These are phyloP conservation scores for Melangyna quadrimaculata DNA, from an alignment of 2,888 invertebrate species.

Conservation along the genomic window DNA sequence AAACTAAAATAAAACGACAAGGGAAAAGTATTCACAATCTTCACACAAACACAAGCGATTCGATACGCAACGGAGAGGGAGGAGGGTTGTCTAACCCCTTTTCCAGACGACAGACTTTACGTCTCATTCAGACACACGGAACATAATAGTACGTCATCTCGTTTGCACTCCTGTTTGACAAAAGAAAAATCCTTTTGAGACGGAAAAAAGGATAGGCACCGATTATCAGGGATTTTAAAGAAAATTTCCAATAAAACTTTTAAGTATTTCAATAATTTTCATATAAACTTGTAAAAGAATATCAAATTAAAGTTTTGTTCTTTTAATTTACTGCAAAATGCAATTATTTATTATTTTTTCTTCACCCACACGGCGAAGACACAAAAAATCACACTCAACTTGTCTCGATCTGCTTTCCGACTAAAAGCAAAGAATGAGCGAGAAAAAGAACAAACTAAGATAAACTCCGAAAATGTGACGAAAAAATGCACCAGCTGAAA, in stretches of 20 bases:
- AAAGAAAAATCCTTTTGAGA: conserved; percentile 33
- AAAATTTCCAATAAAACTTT: conserved; percentile 2
- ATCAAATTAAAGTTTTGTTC: neutral
- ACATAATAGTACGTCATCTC: conserved; percentile 25
- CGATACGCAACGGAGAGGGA: neutral
- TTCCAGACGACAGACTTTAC: conserved; percentile 48
- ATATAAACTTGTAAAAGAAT: neutral
- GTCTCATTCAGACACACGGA: conserved; percentile 42
- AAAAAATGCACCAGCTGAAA: neutral
- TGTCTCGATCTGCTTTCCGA: conserved; percentile 59
- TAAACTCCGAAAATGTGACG: neutral
- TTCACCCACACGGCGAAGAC: conserved; percentile 57
- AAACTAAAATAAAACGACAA: neutral
- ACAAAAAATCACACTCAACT: conserved; percentile 40
- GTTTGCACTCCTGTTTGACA: conserved; percentile 7
- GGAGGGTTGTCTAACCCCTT: conserved; percentile 63
- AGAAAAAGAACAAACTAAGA: conserved; percentile 36
- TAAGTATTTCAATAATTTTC: neutral
- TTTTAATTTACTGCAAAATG: conserved; percentile 17
- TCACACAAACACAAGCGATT: neutral
- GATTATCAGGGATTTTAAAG: neutral
- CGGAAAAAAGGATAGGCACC: conserved; percentile 31
- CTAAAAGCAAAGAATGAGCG: conserved; percentile 51
- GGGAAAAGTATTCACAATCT: conserved; percentile 40
- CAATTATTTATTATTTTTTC: conserved; percentile 3